Percentiles rank a stretch among this genome's conserved stretches.
Conservation (phyloP, 2,113 vertebrate genomes). For the Heteronetta atricapilla region DNA sequence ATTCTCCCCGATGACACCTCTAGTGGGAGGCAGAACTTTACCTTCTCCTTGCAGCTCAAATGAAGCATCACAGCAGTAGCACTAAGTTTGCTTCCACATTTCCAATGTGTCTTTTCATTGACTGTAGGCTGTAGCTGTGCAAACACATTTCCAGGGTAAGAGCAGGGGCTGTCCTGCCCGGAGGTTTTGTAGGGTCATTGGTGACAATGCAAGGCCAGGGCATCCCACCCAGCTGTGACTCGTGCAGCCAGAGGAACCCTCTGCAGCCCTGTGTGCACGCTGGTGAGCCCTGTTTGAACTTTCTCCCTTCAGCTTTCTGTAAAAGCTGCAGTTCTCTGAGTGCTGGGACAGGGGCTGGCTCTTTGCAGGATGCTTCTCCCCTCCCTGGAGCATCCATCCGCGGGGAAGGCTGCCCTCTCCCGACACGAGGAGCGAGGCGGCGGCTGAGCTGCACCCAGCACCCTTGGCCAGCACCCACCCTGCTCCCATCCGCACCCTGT, state of each 20-base stretch:
- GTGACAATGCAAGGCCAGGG: not conserved
- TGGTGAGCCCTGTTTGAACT: not conserved
- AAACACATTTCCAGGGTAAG: not conserved
- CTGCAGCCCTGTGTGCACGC: no score
- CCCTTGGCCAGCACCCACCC: not conserved
- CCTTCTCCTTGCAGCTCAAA: constrained; percentile 34
- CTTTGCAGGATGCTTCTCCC: not conserved
- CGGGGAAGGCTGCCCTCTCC: constrained; percentile 56
- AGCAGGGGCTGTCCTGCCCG: not conserved
- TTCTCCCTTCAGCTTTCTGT: not conserved
- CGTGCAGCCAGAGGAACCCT: not conserved
- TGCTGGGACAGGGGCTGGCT: not conserved
- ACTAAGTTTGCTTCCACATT: not conserved
- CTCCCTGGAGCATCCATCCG: not conserved
- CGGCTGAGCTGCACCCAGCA: not conserved
- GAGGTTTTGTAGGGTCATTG: not conserved
- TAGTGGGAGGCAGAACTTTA: constrained; percentile 44
- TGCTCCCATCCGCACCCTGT: fast-evolving
- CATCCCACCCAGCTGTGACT: not conserved
- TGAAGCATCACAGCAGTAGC: not conserved
- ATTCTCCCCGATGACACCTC: constrained; percentile 21
- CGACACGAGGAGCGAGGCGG: not conserved
- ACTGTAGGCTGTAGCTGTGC: not conserved
- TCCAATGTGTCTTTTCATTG: not conserved
- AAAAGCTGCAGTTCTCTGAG: not conserved